Base-by-base conservation (phyloP, 2,888 invertebrate genomes). In the Eupithecia abbreviata region DNA sequence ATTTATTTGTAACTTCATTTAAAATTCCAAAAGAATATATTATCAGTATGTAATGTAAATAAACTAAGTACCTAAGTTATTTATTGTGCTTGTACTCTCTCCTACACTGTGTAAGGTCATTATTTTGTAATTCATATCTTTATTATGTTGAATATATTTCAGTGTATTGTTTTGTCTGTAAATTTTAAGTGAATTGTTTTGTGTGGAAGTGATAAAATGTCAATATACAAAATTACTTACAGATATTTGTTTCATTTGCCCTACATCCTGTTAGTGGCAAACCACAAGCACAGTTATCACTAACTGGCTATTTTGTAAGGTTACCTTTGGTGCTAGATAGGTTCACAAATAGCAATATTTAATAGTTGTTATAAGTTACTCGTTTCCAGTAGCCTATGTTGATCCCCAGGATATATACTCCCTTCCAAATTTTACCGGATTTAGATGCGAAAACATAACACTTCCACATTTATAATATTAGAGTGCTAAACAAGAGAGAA, bases 151-250 rank as follows among this genome's bases (percentile, higher is more conserved):
- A 91, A 88, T 91, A 92, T 92, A 91, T 91, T 90, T 89, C 89
- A 89, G 89, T 91, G 89, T 91, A 92, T 84, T 89, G 88, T 86
- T 92, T 90, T 92, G 90, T 90, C 87, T 93, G 90, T 93, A 93
- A 92, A 93, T 92, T 94, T 90, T 94, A 93, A 92, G 90, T 88
- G 86, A 89, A 88, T 90, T 91, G 93, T 94, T 94, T 93, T 88
- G 93, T 91, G 94, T 94, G 94, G 89, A 93, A 90, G 92, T 92
- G 93, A 93, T 92, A 90, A 91, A 90, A 91, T 90, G 72, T 94
- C 93, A 94, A 94, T 94, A 94, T 93, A 94, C 91, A 93, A 92
- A 88, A 93, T 91, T 91, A 93, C 91, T 90, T 92, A 90, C 89
- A 90, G 81, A 84, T 81, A 71, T 83, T 80, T 87, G 82, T 93